A percentile compares a stretch with the other conserved stretches of the same genome.
Conservation (phyloP, 2,113 vertebrate genomes). For the Brachirus orientalis region DNA sequence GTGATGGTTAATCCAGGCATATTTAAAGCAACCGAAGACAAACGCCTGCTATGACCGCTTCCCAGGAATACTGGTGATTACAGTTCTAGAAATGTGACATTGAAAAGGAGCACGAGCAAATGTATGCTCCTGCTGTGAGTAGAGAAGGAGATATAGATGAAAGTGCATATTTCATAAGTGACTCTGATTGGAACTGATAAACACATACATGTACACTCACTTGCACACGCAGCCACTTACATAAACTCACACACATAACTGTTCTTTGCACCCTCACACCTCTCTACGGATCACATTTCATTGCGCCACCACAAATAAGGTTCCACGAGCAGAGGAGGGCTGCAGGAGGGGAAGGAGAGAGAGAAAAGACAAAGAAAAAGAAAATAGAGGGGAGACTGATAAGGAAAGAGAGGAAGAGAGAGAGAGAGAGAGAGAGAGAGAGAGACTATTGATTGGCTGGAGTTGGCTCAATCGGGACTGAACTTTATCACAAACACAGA, state of each 20-base stretch:
- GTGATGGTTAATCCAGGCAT: not conserved
- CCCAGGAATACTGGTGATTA: not conserved
- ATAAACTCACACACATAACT: slow-evolving; percentile 37
- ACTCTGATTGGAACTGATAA: slow-evolving; percentile 17
- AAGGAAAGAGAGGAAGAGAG: not conserved
- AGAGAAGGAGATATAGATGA: not conserved
- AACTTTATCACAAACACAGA: slow-evolving; percentile 71
- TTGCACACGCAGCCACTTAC: slow-evolving; percentile 10
- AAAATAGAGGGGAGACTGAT: slow-evolving; percentile 11
- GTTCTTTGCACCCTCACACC: slow-evolving; percentile 50
- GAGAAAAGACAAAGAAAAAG: slow-evolving; percentile 12
- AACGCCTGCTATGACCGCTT: not conserved
- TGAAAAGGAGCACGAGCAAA: slow-evolving; percentile 7
- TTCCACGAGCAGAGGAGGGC: slow-evolving; percentile 49
- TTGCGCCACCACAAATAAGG: slow-evolving; percentile 67
- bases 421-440: slow-evolving; percentile 29
- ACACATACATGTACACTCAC: not conserved
- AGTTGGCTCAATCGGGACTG: slow-evolving; percentile 66
- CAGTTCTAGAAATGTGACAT: not conserved
- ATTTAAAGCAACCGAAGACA: not conserved
- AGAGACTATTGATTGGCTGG: slow-evolving; percentile 59
- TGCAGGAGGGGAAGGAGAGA: slow-evolving; percentile 25
- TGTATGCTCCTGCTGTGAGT: slow-evolving; percentile 7
- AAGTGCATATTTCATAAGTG: slow-evolving; percentile 7
- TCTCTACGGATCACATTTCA: slow-evolving; percentile 67